A percentile compares a stretch with the other conserved stretches of the same genome.
Conservation (phyloP, 2,888 invertebrate species). For the Limenitis camilla region DNA sequence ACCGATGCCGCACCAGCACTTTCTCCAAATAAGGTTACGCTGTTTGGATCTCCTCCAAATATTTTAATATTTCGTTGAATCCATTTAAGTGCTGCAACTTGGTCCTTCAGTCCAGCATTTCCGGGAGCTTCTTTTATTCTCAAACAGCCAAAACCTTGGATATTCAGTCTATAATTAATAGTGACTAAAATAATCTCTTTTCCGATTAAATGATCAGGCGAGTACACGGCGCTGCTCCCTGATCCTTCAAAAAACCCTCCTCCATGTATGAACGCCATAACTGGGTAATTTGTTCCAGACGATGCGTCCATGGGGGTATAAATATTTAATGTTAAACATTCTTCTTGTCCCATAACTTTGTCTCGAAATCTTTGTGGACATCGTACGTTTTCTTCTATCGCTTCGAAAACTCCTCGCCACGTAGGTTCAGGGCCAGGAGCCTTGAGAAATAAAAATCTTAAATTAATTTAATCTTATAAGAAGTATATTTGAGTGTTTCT, state of each 20-base stretch:
- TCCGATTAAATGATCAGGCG: constrained; percentile 47
- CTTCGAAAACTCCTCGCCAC: constrained; percentile 51
- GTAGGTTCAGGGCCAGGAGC: constrained; percentile 48
- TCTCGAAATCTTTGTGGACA: constrained; percentile 41
- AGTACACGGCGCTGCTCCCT: constrained; percentile 39
- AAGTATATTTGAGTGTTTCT: neutral
- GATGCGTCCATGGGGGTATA: constrained; percentile 40
- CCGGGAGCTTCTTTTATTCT: constrained; percentile 56
- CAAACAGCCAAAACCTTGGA: constrained; percentile 53
- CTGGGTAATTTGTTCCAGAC: constrained; percentile 36
- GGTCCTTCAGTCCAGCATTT: constrained; percentile 56
- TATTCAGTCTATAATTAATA: constrained; percentile 55
- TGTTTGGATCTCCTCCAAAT: constrained; percentile 54
- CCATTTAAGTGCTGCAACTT: constrained; percentile 55
- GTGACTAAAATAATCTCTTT: constrained; percentile 54
- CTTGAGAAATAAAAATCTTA: constrained; percentile 28
- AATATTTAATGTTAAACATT: constrained; percentile 53
- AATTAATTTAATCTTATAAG: neutral
- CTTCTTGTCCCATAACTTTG: constrained; percentile 35
- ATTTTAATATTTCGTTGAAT: constrained; percentile 44
- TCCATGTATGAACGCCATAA: constrained; percentile 62
- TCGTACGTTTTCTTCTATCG: constrained; percentile 44
- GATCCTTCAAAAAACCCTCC: constrained; percentile 57
- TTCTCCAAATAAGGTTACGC: constrained; percentile 56
- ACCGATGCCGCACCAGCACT: constrained; percentile 57